These are phyloP conservation scores for Neuroscelio doddi DNA, from an alignment of 2,888 invertebrate genomes.

Conservation along the genomic window DNA sequence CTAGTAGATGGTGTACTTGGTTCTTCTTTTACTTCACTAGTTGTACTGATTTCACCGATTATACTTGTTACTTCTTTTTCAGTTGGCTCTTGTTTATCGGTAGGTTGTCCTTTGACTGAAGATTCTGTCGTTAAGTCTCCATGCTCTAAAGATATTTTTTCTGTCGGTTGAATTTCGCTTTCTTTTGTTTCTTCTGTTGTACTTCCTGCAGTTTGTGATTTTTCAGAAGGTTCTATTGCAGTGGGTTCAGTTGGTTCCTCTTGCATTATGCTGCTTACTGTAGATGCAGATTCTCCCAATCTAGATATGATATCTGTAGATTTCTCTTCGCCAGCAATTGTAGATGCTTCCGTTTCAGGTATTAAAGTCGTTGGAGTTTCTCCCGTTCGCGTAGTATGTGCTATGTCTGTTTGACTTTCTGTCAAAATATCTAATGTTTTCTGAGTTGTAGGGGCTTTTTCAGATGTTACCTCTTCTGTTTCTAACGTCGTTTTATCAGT, in stretches of 20 bases:
- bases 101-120: constrained; percentile 19
- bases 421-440: constrained; percentile 7
- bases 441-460: constrained; percentile 12
- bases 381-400: constrained; percentile 7
- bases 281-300: constrained; percentile 7
- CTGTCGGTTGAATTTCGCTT: constrained; percentile 31
- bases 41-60: constrained; percentile 35
- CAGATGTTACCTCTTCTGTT: constrained; percentile 10
- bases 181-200: constrained; percentile 17
- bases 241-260: constrained; percentile 14
- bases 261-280: constrained; percentile 18
- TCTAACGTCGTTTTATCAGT: constrained; percentile 18
- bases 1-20: constrained; percentile 15
- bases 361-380: constrained; percentile 1
- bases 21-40: constrained; percentile 36
- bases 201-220: neutral
- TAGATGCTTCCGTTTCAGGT: constrained; percentile 17
- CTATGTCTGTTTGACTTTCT: constrained; percentile 11
- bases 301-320: neutral
- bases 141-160: constrained; percentile 21
- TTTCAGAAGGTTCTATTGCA: neutral
- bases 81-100: constrained; percentile 21
- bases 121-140: constrained; percentile 28
- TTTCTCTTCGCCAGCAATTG: constrained; percentile 9
- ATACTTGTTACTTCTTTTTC: constrained; percentile 37